Base-by-base conservation (phyloP, 2,888 invertebrate species). In the Ormia ochracea region DNA sequence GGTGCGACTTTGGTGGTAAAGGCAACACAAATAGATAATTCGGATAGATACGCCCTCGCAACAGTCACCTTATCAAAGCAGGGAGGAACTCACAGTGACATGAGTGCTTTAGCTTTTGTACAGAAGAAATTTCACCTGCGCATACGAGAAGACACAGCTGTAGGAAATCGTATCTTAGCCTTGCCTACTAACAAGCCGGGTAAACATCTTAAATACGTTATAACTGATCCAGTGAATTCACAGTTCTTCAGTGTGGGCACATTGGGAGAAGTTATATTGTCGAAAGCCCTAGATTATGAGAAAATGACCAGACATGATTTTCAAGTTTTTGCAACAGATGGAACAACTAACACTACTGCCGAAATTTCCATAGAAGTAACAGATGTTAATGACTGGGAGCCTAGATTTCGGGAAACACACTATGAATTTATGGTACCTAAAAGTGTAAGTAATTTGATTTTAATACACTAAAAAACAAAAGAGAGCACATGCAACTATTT, bases 361-460 rank as follows among this genome's bases (percentile, higher is more conserved):
- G 92, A 93, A 6, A 93, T 97, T 3, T 94, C 95, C 85, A 92
- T 97, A 28, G 93, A 94, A 1, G 95, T 97, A 14, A 91, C 94
- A 83, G 95, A 97, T 88, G 95, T 96, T 7, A 97, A 97, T 90
- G 97, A 97, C 88, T 97, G 97, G 96, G 96, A 96, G 89, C 97
- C 97, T 0, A 92, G 96, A 72, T 97, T 97, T 90, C 93, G 95
- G 1, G 94, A 95, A 89, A 94, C 95, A 4, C 94, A 96, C 88
- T 97, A 97, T 90, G 96, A 96, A 90, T 97, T 97, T 90, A 79
- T 86, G 50, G 88, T 90, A 54, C 89, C 89, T 26, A 89, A 88
- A 61, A 87, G 86, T 82, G 89, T 89, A 82, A 87, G 87, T 86
- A 33, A 4, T n/a, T n/a, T n/a, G n/a, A n/a, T n/a, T n/a, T n/a